Conservation (phyloP, 2,113 vertebrate genomes). For the Alligator sinensis region DNA sequence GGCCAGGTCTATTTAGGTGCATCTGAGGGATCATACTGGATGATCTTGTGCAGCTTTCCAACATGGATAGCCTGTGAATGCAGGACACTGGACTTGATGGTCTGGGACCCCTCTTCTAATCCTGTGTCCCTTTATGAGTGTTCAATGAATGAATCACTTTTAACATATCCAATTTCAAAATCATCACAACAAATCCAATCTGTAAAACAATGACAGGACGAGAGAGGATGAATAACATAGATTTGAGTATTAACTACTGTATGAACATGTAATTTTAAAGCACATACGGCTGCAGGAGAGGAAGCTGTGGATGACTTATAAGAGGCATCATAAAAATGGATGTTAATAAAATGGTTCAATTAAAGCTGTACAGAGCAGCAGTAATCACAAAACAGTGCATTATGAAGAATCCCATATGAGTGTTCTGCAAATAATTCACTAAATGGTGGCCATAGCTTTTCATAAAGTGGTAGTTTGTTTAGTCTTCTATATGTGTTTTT, state of each 20-base stretch:
- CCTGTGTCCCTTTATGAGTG: too few species aligned
- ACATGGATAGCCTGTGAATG: too few species aligned
- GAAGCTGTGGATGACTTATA: not conserved
- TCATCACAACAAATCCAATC: conserved; percentile 4
- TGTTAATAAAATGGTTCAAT: conserved; percentile 16
- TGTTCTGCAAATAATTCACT: conserved; percentile 15
- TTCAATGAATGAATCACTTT: not conserved
- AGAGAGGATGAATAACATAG: not conserved
- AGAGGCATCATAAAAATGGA: not conserved
- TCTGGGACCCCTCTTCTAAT: too few species aligned
- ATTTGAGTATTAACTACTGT: not conserved
- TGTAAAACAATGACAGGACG: not conserved
- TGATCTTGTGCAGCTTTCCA: too few species aligned
- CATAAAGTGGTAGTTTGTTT: conserved; percentile 13
- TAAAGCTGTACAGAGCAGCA: not conserved
- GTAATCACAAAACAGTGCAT: not conserved
- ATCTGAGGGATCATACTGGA: too few species aligned
- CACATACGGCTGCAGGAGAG: not conserved
- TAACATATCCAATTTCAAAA: not conserved
- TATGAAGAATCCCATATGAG: not conserved
- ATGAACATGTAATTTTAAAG: not conserved
- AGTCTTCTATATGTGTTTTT: not conserved
- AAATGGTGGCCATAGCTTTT: conserved; percentile 6
- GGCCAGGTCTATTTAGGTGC: too few species aligned
- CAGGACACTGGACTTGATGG: too few species aligned